Base-by-base conservation (phyloP, 2,797 vertebrate genomes). In the Borostomias antarcticus region DNA sequence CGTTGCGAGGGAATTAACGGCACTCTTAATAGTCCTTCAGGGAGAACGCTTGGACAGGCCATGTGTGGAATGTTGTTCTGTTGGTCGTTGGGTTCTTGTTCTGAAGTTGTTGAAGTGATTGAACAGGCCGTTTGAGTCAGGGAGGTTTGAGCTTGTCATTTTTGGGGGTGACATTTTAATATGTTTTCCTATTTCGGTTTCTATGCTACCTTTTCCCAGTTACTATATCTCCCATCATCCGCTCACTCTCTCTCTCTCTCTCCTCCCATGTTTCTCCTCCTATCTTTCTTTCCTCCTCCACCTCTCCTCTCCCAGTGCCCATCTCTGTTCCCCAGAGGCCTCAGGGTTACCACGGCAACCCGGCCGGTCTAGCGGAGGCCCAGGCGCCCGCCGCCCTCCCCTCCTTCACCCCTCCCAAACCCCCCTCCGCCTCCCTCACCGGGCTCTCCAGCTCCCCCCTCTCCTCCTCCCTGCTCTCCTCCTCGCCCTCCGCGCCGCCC, bases 271-370 rank as follows among this genome's bases (percentile, higher is more conserved):
- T 11, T 15, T 29, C 37, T n/a, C 15, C 33, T 64, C 25, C 25
- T 53, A 29, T 66, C 2, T 32, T 68, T 11, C 0, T 45, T 6
- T 54, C 25, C 21, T 40, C 21, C 60, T n/a, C n/a, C n/a, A 62
- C 28, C 60, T 1, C 51, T 54, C 1, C 65, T 2, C 28, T 23
- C 47, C 60, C 65, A 79, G 68, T 70, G 0, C 62, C 75, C 56
- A 29, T 74, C 25, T 72, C 75, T 78, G 82, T 75, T 62, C 51
- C 79, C 15, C 80, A 48, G 63, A 85, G 79, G 71, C 82, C 89
- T 15, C 75, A 75, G 25, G 87, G 85, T 76, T 83, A 86, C 81
- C 83, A 86, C 64, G 64, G 81, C 64, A 66, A 54, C 58, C 64
- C 74, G 23, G 40, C 64, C 51, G 32, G 13, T 64, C 69, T 64